A percentile compares a stretch with the other conserved stretches of the same genome.
These are phyloP conservation scores for Platycercus adscitus DNA, from an alignment of 2,113 vertebrate species.

Conservation along the genomic window DNA sequence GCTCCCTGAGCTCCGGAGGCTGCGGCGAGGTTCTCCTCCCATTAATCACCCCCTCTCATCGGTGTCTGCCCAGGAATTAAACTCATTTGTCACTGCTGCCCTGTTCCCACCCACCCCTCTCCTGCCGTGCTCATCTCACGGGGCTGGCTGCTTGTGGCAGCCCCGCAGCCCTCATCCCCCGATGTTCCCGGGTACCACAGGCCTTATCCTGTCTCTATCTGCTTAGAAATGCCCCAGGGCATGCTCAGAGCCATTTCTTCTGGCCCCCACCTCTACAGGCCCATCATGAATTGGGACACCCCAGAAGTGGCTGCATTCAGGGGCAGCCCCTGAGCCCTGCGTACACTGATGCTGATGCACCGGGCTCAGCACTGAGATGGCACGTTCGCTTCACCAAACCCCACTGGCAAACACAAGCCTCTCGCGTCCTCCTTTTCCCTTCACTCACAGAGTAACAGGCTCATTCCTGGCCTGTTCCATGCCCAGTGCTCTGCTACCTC, in stretches of 20 bases:
- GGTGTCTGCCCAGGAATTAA: constrained; percentile 44
- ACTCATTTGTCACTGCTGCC: constrained; percentile 44
- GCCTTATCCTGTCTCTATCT: background rate
- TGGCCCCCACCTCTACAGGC: background rate
- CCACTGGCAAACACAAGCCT: rapidly evolving
- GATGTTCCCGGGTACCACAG: rapidly evolving
- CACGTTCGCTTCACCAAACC: background rate
- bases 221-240: background rate
- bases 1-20: background rate
- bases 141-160: background rate
- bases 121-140: rapidly evolving
- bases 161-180: rapidly evolving
- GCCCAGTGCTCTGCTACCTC: rapidly evolving
- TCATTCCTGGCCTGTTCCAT: background rate
- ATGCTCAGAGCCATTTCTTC: rapidly evolving
- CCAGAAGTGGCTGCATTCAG: rapidly evolving
- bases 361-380: background rate
- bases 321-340: rapidly evolving
- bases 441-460: rapidly evolving
- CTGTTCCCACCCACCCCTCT: background rate
- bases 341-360: rapidly evolving
- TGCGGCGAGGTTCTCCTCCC: rapidly evolving
- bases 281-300: background rate
- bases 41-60: constrained; percentile 28
- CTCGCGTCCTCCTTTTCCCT: background rate